Evolutionary conservation across 2,888 invertebrate species (phyloP).

Genomic region (Orchestes rusci): DNA sequence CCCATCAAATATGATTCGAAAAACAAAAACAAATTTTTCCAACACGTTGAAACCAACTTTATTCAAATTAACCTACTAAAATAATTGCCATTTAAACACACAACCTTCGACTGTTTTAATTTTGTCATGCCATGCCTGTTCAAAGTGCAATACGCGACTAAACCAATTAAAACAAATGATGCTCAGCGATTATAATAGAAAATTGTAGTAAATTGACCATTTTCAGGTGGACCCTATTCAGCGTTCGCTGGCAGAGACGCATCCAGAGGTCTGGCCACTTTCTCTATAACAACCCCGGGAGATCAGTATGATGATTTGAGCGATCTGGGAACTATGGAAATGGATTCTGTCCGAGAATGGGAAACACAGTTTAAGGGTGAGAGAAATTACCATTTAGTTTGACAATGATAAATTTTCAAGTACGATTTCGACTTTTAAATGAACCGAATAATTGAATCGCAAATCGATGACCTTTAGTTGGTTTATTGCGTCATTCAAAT

Average conservation of each 20-base stretch:
- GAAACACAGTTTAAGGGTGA: conserved; percentile 93
- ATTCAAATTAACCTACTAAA: too few relatives aligned
- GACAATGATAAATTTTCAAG: not conserved
- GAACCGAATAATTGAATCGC: not conserved
- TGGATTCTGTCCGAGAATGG: conserved; percentile 96
- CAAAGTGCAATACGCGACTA: too few relatives aligned
- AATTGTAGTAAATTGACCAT: too few relatives aligned
- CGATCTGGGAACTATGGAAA: conserved; percentile 86
- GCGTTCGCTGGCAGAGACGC: conserved; percentile 94
- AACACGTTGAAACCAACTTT: too few relatives aligned
- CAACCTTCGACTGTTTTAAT: too few relatives aligned
- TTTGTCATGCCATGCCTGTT: too few relatives aligned
- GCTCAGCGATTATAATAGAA: too few relatives aligned
- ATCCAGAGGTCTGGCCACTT: conserved; percentile 89
- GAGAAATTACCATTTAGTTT: not conserved
- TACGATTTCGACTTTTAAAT: not conserved
- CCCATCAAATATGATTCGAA: too few relatives aligned
- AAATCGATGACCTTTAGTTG: not conserved
- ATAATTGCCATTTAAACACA: too few relatives aligned
- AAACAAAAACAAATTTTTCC: too few relatives aligned
- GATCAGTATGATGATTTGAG: conserved; percentile 88
- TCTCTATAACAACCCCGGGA: conserved; percentile 72
- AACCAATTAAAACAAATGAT: too few relatives aligned
- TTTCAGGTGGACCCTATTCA: conserved; percentile 91
- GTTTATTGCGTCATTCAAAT: not conserved